Evolutionary conservation across 2,113 vertebrate genomes (phyloP), one percentile per base, ranked within the genome.

Genomic region (Ctenodactylus gundi): DNA sequence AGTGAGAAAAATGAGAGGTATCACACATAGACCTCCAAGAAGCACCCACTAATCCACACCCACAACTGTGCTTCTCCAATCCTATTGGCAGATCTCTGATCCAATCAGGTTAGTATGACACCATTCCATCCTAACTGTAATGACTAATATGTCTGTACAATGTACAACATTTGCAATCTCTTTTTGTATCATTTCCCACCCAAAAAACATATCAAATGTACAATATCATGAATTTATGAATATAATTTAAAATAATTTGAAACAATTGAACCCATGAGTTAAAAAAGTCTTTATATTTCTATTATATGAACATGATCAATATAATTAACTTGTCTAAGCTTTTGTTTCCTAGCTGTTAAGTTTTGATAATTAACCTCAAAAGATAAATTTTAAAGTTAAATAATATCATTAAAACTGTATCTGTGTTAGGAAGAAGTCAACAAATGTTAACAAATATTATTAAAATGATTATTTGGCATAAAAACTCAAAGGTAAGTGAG

Each of bases 201-300:
- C n/a, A n/a, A n/a, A n/a, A n/a, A n/a, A n/a, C n/a, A n/a, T n/a
- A n/a, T n/a, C n/a, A n/a, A n/a, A n/a, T n/a, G n/a, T n/a, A n/a
- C n/a, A n/a, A n/a, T n/a, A n/a, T n/a, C n/a, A n/a, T n/a, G n/a
- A n/a, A n/a, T n/a, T n/a, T n/a, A n/a, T n/a, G n/a, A n/a, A n/a
- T n/a, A n/a, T n/a, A n/a, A n/a, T n/a, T n/a, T n/a, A n/a, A n/a
- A n/a, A n/a, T n/a, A n/a, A n/a, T n/a, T n/a, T 90, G n/a, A 92
- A 92, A 53, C 51, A 90, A 29, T 72, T 94, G n/a, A 57, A 87
- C 51, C 36, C 53, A 90, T 87, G n/a, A 77, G 29, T 92, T 49
- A 89, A 91, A 25, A 49, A 7, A 14, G 3, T 90, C 41, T 84
- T 49, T 75, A 80, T 25, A 41, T 77, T 95, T 85, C 58, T 72